Evolutionary conservation across 2,888 invertebrate species (phyloP).

Genomic region (Prosapia bicincta): DNA sequence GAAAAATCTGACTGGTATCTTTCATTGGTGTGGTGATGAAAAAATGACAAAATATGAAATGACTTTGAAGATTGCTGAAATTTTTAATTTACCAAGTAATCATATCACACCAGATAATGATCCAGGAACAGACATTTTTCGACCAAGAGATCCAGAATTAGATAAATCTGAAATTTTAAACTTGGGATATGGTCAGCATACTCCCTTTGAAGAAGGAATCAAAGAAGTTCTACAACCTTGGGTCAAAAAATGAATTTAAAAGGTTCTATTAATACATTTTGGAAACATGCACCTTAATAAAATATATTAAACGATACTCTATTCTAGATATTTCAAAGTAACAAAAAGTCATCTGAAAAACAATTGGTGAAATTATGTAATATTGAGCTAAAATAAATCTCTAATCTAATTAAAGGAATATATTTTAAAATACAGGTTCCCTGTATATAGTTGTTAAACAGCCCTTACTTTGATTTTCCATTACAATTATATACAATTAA

Average conservation of each 20-base stretch:
- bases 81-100: conserved; percentile 44
- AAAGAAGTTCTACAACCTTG: conserved; percentile 36
- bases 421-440: no score
- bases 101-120: conserved; percentile 45
- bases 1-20: conserved; percentile 45
- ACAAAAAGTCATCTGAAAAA: no score
- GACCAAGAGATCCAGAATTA: conserved; percentile 49
- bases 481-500: no score
- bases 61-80: conserved; percentile 48
- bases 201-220: conserved; percentile 46
- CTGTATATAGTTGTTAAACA: no score
- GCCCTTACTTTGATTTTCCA: no score
- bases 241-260: conserved; percentile 22
- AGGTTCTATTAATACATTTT: neutral
- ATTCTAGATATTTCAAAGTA: no score
- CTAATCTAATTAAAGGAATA: no score
- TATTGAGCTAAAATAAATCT: no score
- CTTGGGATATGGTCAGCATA: conserved; percentile 44
- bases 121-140: conserved; percentile 39
- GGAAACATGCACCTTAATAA: no score
- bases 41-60: conserved; percentile 52
- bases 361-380: no score
- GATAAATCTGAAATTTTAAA: conserved; percentile 43
- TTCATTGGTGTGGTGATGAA: conserved; percentile 51
- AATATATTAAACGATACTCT: no score